Conservation (phyloP, 1,140 invertebrate species). For the Mamestra configurata region DNA sequence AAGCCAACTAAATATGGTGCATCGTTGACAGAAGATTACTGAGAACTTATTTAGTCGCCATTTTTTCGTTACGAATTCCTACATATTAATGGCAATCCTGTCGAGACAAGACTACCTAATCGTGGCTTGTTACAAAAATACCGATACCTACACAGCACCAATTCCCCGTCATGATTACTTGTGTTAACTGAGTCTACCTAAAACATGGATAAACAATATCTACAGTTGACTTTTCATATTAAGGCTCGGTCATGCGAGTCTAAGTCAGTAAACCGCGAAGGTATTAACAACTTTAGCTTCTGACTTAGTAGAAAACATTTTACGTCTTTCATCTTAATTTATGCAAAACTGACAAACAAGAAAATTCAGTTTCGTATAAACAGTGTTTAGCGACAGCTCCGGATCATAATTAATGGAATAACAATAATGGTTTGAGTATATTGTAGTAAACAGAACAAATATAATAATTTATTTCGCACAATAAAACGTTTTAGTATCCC, state of each 20-base stretch:
- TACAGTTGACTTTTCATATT: conserved; percentile 15
- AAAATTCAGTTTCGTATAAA: not conserved
- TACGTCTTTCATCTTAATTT: not conserved
- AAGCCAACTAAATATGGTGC: too few relatives aligned
- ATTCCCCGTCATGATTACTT: not conserved
- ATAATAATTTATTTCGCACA: conserved; percentile 38
- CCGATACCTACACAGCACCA: not conserved
- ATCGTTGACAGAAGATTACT: too few relatives aligned
- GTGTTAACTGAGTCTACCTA: not conserved
- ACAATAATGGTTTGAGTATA: conserved; percentile 15
- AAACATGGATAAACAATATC: conserved; percentile 15
- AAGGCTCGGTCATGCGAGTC: not conserved
- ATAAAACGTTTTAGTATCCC: conserved; percentile 52
- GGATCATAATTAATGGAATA: not conserved
- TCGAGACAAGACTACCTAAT: not conserved
- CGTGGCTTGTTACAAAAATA: not conserved
- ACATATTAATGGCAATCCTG: not conserved
- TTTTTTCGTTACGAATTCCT: too few relatives aligned
- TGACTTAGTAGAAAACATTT: not conserved
- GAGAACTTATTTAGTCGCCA: too few relatives aligned
- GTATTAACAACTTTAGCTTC: not conserved
- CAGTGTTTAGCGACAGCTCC: not conserved
- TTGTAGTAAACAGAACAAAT: conserved; percentile 30
- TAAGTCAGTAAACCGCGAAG: conserved; percentile 16
- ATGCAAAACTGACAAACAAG: not conserved